Conservation (phyloP, 2,797 vertebrate species). For the Furcifer pardalis region DNA sequence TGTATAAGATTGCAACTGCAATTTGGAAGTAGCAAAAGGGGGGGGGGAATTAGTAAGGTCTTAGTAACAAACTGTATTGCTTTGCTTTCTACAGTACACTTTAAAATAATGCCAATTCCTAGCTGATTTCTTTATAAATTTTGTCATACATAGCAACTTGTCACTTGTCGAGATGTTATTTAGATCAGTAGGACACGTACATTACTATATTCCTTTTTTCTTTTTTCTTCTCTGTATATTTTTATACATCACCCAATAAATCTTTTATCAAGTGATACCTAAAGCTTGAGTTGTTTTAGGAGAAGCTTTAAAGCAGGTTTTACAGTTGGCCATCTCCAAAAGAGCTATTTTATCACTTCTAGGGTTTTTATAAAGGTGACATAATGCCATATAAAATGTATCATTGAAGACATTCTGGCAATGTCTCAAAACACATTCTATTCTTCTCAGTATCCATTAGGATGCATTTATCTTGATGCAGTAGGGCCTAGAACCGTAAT, state of each 20-base stretch:
- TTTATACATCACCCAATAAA: constrained; percentile 70
- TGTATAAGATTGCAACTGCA: neutral
- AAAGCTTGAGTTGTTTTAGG: constrained; percentile 62
- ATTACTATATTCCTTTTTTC: constrained; percentile 59
- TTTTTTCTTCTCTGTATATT: constrained; percentile 40
- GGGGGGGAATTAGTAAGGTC: neutral
- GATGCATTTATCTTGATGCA: neutral
- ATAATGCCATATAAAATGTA: neutral
- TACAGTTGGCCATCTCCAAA: constrained; percentile 60
- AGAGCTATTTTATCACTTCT: constrained; percentile 55
- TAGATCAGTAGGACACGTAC: constrained; percentile 52
- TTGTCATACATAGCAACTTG: constrained; percentile 21
- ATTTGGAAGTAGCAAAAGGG: neutral
- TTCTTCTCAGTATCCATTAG: neutral
- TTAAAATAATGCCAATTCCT: neutral
- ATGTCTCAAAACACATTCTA: neutral
- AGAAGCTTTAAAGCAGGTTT: constrained; percentile 55
- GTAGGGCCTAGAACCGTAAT: neutral
- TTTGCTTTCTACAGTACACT: constrained; percentile 18
- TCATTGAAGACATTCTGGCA: neutral
- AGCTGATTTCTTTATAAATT: neutral
- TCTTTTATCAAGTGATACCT: constrained; percentile 67
- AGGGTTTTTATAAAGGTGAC: constrained; percentile 38
- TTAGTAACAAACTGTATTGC: neutral
- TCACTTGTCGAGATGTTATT: constrained; percentile 45